Base-by-base conservation (phyloP, 37 sponge, comb jelly and placozoan species). In the Axinella damicornis region DNA sequence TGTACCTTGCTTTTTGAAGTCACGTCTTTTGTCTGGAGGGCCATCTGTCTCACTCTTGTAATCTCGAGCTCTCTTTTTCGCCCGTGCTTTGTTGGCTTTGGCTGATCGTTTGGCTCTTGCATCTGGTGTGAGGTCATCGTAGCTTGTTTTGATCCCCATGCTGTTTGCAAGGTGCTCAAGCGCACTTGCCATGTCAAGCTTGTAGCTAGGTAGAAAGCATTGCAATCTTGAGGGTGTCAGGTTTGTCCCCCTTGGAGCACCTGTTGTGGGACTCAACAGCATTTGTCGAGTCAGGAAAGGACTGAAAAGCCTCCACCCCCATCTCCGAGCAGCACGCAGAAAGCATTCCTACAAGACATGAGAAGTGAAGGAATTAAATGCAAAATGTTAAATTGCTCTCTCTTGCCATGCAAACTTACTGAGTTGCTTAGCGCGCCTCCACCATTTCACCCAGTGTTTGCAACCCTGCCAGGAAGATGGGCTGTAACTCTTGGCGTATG, bases 381-480 rank as follows among this genome's bases (percentile, higher is more conserved):
- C n/a, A n/a, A n/a, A n/a, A n/a, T n/a, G n/a, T n/a, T n/a, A n/a
- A n/a, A n/a, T n/a, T n/a, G n/a, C n/a, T n/a, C n/a, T n/a, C n/a
- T n/a, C n/a, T n/a, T n/a, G n/a, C n/a, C n/a, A n/a, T 46, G 46
- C 46, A 12, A 46, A 46, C 46, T 46, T 46, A 46, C 46, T 9
- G 4, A 77, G 32, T 28, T 60, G 78, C 15, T 32, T 57, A 60
- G 52, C 33, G 5, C 66, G 2, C 38, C n/a, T 32, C 80, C 80
- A 79, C 80, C 80, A 79, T 5, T 62, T 34, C 2, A 27, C 66
- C 80, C 80, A 63, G 63, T 79, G 65, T 22, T 34, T 31, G 6
- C 67, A 64, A 22, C 68, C 13, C 30, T 79, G 63, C 80, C 80
- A 79, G n/a, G 32, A 13, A 15, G 2, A 4, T 13, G 52, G 31